phyloP scores from a whole-genome alignment of 1,140 invertebrate species.

The Papilio machaon region DNA sequence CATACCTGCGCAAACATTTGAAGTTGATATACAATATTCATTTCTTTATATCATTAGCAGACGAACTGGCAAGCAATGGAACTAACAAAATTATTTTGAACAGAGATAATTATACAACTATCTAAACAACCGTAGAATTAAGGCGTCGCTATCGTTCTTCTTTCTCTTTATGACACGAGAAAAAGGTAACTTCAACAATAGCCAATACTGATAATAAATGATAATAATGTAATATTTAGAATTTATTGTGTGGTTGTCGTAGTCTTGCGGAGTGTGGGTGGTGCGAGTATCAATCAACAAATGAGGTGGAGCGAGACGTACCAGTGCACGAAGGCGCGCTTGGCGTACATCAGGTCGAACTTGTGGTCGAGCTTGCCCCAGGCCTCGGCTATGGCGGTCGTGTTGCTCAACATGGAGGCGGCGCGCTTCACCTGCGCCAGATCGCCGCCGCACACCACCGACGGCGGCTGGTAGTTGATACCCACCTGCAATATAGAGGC shows the following conservation, averaged over 20 bases:
- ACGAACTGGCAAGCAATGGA: too few species aligned
- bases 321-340: constrained; percentile 91
- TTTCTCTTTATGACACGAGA: too few species aligned
- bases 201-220: too few species aligned
- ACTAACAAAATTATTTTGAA: neutral
- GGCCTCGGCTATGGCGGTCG: constrained; percentile 90
- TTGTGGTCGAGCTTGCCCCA: constrained; percentile 89
- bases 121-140: too few species aligned
- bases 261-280: too few species aligned
- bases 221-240: too few species aligned
- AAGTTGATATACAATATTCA: neutral
- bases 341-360: constrained; percentile 92
- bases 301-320: constrained; percentile 54
- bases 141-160: too few species aligned
- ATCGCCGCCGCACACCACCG: constrained; percentile 88
- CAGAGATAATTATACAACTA: neutral
- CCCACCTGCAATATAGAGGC: constrained; percentile 82
- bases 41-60: too few species aligned
- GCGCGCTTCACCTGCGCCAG: constrained; percentile 85
- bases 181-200: too few species aligned
- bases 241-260: too few species aligned
- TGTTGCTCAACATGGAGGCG: constrained; percentile 91
- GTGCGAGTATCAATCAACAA: neutral
- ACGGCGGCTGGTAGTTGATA: constrained; percentile 86
- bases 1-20: constrained; percentile 78